A percentile compares a stretch with the other conserved stretches of the same genome.
These are phyloP conservation scores for Microctonus brassicae DNA, from an alignment of 2,888 invertebrate genomes.

Conservation along the genomic window DNA sequence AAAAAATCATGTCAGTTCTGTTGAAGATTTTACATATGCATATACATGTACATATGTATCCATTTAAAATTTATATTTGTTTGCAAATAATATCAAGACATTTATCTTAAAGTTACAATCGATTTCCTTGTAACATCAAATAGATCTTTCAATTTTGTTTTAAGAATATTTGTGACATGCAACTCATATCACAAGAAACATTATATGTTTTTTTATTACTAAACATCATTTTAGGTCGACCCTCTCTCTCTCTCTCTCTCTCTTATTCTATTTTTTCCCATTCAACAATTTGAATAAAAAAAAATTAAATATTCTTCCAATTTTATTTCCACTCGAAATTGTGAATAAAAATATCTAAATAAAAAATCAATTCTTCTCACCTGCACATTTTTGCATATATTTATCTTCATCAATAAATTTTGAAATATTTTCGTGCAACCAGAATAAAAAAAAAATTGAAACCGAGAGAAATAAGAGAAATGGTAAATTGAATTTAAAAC, in stretches of 20 bases:
- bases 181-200: too few relatives aligned
- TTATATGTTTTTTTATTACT: too few relatives aligned
- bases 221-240: neutral
- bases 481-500: neutral
- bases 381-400: neutral
- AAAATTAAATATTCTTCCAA: neutral
- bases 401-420: neutral
- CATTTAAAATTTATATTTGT: too few relatives aligned
- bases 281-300: neutral
- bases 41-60: too few relatives aligned
- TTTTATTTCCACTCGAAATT: neutral
- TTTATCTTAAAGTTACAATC: too few relatives aligned
- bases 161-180: neutral
- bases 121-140: constrained; percentile 12
- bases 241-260: neutral
- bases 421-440: too few relatives aligned
- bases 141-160: constrained; percentile 18
- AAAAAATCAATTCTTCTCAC: neutral
- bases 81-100: too few relatives aligned
- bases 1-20: too few relatives aligned
- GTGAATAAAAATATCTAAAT: neutral
- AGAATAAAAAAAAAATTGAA: too few relatives aligned
- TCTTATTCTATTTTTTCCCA: neutral
- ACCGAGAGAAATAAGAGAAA: neutral
- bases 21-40: too few relatives aligned